A percentile compares a stretch with the other conserved stretches of the same genome.
These are phyloP conservation scores for Parazoanthus swiftii DNA, from an alignment of 92 coral and sea anemone genomes.

Conservation along the genomic window DNA sequence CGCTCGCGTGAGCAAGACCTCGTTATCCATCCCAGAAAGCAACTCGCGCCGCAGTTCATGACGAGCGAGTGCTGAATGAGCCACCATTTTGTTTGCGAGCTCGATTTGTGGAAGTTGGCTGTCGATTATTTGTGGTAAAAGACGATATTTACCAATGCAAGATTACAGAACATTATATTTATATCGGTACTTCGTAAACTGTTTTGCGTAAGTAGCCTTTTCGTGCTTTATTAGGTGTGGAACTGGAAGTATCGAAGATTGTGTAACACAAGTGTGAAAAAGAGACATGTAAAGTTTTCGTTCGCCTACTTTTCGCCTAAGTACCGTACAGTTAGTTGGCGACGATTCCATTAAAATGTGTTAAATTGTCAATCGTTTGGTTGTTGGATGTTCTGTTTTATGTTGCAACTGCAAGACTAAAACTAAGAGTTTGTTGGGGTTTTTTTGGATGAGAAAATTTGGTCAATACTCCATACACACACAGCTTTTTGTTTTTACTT, in stretches of 20 bases:
- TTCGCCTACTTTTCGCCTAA: conserved; percentile 7
- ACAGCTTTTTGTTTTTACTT: conserved; percentile 1
- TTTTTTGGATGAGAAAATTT: conserved; percentile 11
- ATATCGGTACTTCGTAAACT: conserved; percentile 2
- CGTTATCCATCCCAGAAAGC: conserved; percentile 12
- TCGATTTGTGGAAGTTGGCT: not conserved
- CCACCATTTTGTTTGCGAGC: conserved; percentile 12
- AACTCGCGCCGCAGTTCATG: conserved; percentile 1
- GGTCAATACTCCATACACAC: conserved; percentile 4
- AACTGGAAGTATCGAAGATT: not conserved
- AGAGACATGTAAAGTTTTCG: conserved; percentile 5
- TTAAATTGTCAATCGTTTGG: conserved; percentile 9
- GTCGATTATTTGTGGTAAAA: conserved; percentile 9
- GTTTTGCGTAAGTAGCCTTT: conserved; percentile 6
- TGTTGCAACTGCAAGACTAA: conserved; percentile 13
- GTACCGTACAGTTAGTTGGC: conserved; percentile 4
- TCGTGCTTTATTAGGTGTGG: not conserved
- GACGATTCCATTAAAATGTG: conserved; percentile 4
- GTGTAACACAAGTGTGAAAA: conserved; percentile 2
- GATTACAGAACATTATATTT: not conserved
- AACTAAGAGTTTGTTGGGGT: not conserved
- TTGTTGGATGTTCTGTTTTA: conserved; percentile 8
- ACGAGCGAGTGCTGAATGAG: conserved; percentile 11
- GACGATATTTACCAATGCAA: conserved; percentile 7
- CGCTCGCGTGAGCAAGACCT: conserved; percentile 6